Evolutionary conservation across 2,797 vertebrate genomes (phyloP).

Genomic region (Momotus momota): DNA sequence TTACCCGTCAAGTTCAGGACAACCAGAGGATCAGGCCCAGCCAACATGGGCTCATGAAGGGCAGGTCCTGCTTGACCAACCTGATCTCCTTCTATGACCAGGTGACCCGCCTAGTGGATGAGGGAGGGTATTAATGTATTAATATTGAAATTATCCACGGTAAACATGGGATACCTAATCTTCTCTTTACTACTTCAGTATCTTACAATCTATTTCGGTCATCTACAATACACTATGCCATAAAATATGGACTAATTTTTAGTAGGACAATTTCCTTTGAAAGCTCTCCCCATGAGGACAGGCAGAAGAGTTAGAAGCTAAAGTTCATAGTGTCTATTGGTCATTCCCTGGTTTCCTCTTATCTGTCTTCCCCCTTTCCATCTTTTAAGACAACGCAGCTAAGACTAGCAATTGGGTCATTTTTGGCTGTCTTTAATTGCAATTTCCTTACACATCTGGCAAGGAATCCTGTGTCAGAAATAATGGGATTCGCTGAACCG

Average conservation of each 20-base stretch:
- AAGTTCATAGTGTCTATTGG: not conserved
- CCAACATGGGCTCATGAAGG: too few relatives aligned
- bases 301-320: not conserved
- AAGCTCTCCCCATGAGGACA: not conserved
- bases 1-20: too few relatives aligned
- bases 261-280: not conserved
- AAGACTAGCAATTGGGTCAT: not conserved
- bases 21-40: too few relatives aligned
- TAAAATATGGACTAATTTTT: not conserved
- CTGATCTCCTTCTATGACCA: too few relatives aligned
- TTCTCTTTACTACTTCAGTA: not conserved
- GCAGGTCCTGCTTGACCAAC: too few relatives aligned
- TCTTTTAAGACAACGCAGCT: not conserved
- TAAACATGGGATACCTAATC: not conserved
- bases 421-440: not conserved
- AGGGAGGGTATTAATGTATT: not conserved
- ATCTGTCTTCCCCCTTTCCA: fast-evolving
- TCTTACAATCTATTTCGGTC: not conserved
- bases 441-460: not conserved
- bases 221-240: not conserved
- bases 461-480: not conserved
- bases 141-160: not conserved
- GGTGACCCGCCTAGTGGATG: too few relatives aligned
- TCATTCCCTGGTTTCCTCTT: not conserved
- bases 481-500: not conserved